Evolutionary conservation across 2,888 invertebrate genomes (phyloP), one percentile per base, ranked within the genome.

Genomic region (Aleiodes alternator): DNA sequence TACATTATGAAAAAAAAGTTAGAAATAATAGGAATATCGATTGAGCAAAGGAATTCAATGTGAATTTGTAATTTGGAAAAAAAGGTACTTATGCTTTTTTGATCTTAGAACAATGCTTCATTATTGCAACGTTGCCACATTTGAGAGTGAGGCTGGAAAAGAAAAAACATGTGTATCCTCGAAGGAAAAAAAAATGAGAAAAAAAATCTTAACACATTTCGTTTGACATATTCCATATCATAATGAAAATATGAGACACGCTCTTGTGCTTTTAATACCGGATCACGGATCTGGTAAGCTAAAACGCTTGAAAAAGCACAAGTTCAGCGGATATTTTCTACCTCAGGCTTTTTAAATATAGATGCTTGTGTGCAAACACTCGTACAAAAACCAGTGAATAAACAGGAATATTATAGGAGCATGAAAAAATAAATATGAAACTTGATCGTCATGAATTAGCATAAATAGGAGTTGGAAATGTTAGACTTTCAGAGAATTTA

Each of bases 271-370:
- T 64, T 48, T 64, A 64, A 64, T 64, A 48, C 48, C 64, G 64
- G 48, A 64, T 64, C 64, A 64, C 48, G 43, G 48, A 64, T 43
- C 48, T 48, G 64, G 64, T 64, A 48, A 64, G 64, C 64, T 64
- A 48, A 29, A 64, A 64, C 43, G 64, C 64, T 43, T 5, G 59
- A 34, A 34, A 59, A 64, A 64, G 43, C 48, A 8, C 64, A n/a
- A 48, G 43, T 48, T 64, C 64, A 64, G 64, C 64, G 34, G 48
- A 64, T 64, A 43, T 64, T 64, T 43, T 14, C 4, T 5, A 48
- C 16, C 43, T 43, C 43, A 8, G 9, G 43, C 43, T 43, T 48
- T 64, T 43, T 48, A 64, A 64, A 14, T 64, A 48, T 64, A 48
- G 12, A 64, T 43, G 43, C 38, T 64, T 48, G 48, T 23, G 14